phyloP scores from a whole-genome alignment of 1,140 invertebrate genomes.

The Cepaea nemoralis region DNA sequence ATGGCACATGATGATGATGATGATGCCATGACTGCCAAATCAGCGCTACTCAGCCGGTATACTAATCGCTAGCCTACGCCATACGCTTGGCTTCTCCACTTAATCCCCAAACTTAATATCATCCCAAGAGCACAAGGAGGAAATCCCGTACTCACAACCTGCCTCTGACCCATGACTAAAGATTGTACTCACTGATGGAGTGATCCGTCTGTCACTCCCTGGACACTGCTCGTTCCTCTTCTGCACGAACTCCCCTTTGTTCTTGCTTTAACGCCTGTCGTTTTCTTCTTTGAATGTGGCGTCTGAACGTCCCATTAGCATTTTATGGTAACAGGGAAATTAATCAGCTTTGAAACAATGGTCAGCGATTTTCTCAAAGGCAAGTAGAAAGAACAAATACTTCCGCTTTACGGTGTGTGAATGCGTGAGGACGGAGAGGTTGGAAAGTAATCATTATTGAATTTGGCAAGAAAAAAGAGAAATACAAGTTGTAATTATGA shows the following conservation, averaged over 20 bases:
- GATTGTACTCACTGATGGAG: not conserved
- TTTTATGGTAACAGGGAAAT: not conserved
- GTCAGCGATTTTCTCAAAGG: not conserved
- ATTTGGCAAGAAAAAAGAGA: too few relatives aligned
- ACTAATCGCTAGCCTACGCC: too few relatives aligned
- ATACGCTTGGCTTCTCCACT: too few relatives aligned
- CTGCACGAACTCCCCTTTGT: not conserved
- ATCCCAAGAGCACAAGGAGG: too few relatives aligned
- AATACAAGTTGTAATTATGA: too few relatives aligned
- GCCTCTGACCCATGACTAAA: not conserved
- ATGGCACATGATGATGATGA: too few relatives aligned
- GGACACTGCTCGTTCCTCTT: not conserved
- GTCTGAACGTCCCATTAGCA: not conserved
- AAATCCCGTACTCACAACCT: not conserved
- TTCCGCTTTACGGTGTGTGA: not conserved
- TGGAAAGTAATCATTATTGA: too few relatives aligned
- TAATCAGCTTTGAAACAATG: not conserved
- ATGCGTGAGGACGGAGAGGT: not conserved
- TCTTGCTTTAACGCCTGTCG: not conserved
- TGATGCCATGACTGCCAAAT: too few relatives aligned
- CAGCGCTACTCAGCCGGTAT: too few relatives aligned
- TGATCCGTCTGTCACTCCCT: not conserved
- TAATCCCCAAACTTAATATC: too few relatives aligned
- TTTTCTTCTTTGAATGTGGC: not conserved
- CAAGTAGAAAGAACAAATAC: not conserved